These are phyloP conservation scores for Diabrotica virgifera DNA, from an alignment of 1,140 invertebrate genomes.

Conservation along the genomic window DNA sequence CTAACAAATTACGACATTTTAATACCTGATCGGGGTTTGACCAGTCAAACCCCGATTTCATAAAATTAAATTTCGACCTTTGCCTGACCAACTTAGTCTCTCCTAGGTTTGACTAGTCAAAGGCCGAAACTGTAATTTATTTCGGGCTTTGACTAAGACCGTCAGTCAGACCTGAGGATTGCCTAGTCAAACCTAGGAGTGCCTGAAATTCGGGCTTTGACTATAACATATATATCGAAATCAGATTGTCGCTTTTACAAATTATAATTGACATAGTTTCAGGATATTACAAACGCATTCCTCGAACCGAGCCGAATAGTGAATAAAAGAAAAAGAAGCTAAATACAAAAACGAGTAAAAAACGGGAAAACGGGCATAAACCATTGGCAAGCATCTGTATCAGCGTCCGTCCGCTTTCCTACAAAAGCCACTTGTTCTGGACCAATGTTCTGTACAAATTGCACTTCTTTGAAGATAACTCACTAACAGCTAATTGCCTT, in stretches of 20 bases:
- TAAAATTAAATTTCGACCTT: too few relatives aligned
- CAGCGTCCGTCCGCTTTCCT: constrained; percentile 27
- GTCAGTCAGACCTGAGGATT: too few relatives aligned
- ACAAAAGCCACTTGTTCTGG: constrained; percentile 33
- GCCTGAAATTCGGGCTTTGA: too few relatives aligned
- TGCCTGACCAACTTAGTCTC: too few relatives aligned
- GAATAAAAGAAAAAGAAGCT: not conserved
- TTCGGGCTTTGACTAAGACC: too few relatives aligned
- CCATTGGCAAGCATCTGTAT: constrained; percentile 29
- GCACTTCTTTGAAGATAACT: constrained; percentile 45
- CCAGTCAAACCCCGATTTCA: too few relatives aligned
- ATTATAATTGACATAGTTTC: constrained; percentile 22
- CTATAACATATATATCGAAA: too few relatives aligned
- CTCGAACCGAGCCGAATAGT: constrained; percentile 18
- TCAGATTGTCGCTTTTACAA: not conserved
- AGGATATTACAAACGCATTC: constrained; percentile 9
- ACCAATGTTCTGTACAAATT: constrained; percentile 43
- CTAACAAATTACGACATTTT: too few relatives aligned
- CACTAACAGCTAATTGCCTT: constrained; percentile 40
- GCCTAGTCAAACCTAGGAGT: too few relatives aligned
- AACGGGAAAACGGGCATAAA: constrained; percentile 22
- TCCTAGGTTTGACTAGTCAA: too few relatives aligned
- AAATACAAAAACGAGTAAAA: not conserved
- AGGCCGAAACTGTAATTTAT: too few relatives aligned
- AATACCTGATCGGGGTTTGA: too few relatives aligned